Evolutionary conservation across 2,113 vertebrate genomes (phyloP).

Genomic region (Mormoops blainvillei): DNA sequence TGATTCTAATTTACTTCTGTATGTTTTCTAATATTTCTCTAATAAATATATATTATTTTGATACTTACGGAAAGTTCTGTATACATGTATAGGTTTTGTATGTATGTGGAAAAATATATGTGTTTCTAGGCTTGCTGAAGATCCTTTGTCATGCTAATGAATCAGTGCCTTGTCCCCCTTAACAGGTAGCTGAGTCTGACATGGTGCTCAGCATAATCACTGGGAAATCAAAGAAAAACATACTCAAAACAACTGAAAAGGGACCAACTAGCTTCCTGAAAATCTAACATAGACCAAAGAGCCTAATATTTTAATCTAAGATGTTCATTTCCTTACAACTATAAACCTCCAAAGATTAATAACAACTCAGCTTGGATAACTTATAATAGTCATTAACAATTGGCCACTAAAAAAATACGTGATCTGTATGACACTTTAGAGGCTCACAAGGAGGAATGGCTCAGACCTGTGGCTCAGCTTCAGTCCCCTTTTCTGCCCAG

Average conservation of each 20-base stretch:
- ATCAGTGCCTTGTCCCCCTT: not conserved
- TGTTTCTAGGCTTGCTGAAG: not conserved
- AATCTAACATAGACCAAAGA: not conserved
- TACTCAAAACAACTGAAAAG: not conserved
- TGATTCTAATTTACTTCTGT: not conserved
- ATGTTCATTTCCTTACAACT: not conserved
- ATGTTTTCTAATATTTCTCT: not conserved
- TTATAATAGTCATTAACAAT: not conserved
- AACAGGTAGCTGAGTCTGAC: not conserved
- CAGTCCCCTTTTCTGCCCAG: not conserved
- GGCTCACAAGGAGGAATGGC: not conserved
- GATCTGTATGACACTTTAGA: not conserved
- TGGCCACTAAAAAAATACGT: not conserved
- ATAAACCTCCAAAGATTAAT: not conserved
- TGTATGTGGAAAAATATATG: not conserved
- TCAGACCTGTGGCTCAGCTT: not conserved
- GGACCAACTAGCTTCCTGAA: not conserved
- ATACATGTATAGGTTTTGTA: not conserved
- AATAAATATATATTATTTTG: not conserved
- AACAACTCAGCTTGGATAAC: not conserved
- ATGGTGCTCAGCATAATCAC: not conserved
- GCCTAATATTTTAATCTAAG: not conserved
- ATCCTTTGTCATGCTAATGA: not conserved
- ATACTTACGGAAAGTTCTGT: not conserved
- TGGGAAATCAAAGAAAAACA: not conserved